These are phyloP conservation scores for Bellardia bayeri DNA, from an alignment of 2,888 invertebrate species.

Conservation along the genomic window DNA sequence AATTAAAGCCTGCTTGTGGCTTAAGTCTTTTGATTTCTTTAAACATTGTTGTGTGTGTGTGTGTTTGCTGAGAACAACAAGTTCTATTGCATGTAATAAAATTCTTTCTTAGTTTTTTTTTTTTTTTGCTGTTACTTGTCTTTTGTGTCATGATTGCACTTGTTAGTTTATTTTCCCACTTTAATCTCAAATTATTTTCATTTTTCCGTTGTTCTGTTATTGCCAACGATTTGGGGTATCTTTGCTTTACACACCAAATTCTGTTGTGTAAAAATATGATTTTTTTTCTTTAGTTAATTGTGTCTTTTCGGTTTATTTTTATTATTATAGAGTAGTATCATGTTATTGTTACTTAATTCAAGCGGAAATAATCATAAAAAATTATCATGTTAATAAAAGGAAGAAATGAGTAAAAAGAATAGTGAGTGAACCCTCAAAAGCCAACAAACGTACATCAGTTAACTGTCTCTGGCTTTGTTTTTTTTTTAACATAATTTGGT, in stretches of 20 bases:
- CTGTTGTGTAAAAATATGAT: constrained; percentile 21
- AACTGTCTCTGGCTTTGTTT: constrained; percentile 61
- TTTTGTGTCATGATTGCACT: constrained; percentile 50
- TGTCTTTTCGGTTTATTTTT: constrained; percentile 25
- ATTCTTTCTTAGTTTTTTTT: constrained; percentile 10
- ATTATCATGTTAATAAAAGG: constrained; percentile 27
- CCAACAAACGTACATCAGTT: constrained; percentile 13
- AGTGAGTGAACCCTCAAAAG: too few relatives aligned
- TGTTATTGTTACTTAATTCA: constrained; percentile 73
- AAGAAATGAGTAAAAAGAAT: background rate
- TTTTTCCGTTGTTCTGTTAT: constrained; percentile 54
- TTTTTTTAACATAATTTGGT: constrained; percentile 25
- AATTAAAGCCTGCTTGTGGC: constrained; percentile 26
- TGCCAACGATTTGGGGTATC: constrained; percentile 40
- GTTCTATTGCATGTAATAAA: constrained; percentile 55
- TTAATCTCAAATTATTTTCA: constrained; percentile 48
- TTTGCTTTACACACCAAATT: background rate
- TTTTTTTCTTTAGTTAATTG: constrained; percentile 57
- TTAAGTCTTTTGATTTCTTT: constrained; percentile 59
- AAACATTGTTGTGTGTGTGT: background rate
- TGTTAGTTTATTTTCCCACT: constrained; percentile 47
- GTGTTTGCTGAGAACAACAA: constrained; percentile 39
- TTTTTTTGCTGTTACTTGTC: background rate
- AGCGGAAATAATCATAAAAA: constrained; percentile 71
- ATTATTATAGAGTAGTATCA: constrained; percentile 39